phyloP scores from a whole-genome alignment of 2,888 invertebrate genomes.

The Bimastos eiseni region DNA sequence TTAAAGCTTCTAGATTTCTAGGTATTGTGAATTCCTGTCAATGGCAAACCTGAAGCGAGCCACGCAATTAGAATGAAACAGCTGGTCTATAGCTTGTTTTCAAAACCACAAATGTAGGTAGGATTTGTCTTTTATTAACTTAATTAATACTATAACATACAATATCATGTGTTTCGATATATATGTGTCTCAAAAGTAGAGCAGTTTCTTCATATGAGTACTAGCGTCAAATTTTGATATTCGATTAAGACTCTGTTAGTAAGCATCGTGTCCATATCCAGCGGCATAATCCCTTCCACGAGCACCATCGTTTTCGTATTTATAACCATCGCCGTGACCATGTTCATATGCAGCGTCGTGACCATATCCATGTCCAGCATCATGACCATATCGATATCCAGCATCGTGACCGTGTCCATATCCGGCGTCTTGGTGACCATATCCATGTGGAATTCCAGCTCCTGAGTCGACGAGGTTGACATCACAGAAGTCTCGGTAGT shows the following conservation, averaged over 20 bases:
- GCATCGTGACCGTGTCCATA: slow-evolving; percentile 14
- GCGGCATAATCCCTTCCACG: not conserved
- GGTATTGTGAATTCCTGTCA: no score
- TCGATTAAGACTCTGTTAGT: not conserved
- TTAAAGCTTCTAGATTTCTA: no score
- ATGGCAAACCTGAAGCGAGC: no score
- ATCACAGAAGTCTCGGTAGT: slow-evolving; percentile 36
- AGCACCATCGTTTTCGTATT: not conserved
- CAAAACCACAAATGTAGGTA: no score
- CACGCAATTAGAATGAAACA: no score
- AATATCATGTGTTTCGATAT: no score
- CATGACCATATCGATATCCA: not conserved
- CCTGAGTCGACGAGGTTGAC: slow-evolving; percentile 33
- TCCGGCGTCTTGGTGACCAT: not conserved
- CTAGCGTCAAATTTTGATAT: no score
- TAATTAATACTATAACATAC: no score
- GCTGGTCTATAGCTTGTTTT: no score
- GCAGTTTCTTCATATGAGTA: no score
- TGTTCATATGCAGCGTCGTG: slow-evolving; percentile 19
- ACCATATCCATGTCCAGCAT: slow-evolving; percentile 3
- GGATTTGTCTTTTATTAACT: no score
- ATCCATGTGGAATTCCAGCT: slow-evolving; percentile 29
- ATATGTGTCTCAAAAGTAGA: no score
- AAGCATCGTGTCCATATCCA: not conserved
- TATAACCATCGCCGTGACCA: not conserved